phyloP scores from a whole-genome alignment of 2,888 invertebrate genomes.

The Mythimna ferrago region DNA sequence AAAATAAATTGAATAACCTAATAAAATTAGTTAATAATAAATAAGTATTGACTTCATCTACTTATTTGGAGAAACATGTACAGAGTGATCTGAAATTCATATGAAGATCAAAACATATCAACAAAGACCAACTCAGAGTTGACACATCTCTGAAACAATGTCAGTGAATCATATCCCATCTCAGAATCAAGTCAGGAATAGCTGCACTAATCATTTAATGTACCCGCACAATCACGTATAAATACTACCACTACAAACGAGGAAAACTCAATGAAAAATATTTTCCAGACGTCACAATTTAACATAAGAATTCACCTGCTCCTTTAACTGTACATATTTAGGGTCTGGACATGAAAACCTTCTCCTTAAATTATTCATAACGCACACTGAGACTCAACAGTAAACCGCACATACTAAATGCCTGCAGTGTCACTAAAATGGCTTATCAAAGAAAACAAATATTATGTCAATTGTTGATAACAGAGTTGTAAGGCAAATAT shows the following conservation, averaged over 20 bases:
- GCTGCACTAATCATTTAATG: conserved; percentile 38
- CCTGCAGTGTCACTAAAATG: conserved; percentile 54
- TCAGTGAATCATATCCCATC: conserved; percentile 49
- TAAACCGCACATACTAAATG: conserved; percentile 58
- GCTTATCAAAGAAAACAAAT: conserved; percentile 75
- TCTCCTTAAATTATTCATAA: conserved; percentile 72
- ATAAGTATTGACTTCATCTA: background rate
- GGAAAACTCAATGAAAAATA: conserved; percentile 44
- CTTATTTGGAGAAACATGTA: conserved; percentile 7
- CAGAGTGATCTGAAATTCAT: background rate
- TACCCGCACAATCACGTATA: conserved; percentile 44
- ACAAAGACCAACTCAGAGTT: conserved; percentile 5
- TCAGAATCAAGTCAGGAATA: conserved; percentile 35
- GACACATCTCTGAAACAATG: conserved; percentile 45
- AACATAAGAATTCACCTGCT: conserved; percentile 69
- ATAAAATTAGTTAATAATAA: background rate
- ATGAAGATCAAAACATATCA: conserved; percentile 23
- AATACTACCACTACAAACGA: conserved; percentile 18
- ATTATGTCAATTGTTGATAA: conserved; percentile 71
- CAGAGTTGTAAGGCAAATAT: conserved; percentile 66
- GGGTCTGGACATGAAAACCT: conserved; percentile 75
- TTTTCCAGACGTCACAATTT: conserved; percentile 43
- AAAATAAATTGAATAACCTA: background rate
- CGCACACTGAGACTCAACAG: conserved; percentile 55
- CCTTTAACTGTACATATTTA: conserved; percentile 73